phyloP scores from a whole-genome alignment of 2,113 vertebrate genomes.

The Empidonax traillii region DNA sequence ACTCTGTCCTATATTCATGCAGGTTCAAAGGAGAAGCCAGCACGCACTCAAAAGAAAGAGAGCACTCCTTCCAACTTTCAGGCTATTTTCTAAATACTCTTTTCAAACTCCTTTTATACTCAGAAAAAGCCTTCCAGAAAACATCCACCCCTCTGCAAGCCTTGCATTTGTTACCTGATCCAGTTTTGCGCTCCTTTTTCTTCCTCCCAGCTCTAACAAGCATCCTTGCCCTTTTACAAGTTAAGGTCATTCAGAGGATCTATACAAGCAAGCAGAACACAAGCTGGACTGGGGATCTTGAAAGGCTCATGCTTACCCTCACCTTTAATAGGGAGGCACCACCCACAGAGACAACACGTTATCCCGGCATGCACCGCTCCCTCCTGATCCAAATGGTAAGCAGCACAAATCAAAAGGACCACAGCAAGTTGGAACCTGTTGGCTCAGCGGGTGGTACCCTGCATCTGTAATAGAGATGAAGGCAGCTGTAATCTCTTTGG shows the following conservation, averaged over 20 bases:
- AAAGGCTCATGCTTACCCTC: constrained; percentile 47
- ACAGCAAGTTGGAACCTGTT: constrained; percentile 41
- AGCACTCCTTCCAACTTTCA: constrained; percentile 22
- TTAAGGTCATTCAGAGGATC: constrained; percentile 42
- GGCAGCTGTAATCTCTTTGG: constrained; percentile 6
- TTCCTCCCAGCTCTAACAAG: constrained; percentile 52
- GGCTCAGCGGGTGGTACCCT: constrained; percentile 28
- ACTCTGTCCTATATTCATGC: constrained; percentile 28
- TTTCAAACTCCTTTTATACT: constrained; percentile 45
- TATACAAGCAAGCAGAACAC: constrained; percentile 42
- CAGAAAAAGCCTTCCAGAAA: constrained; percentile 53
- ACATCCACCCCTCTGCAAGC: constrained; percentile 50
- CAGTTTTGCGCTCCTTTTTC: constrained; percentile 46
- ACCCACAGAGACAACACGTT: constrained; percentile 35
- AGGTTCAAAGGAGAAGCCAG: constrained; percentile 46
- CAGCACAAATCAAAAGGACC: constrained; percentile 43
- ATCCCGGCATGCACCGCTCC: constrained; percentile 26
- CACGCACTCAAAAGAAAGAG: neutral
- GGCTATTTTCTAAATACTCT: constrained; percentile 61
- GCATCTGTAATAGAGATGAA: constrained; percentile 39
- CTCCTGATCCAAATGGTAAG: constrained; percentile 26
- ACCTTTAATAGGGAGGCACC: constrained; percentile 56
- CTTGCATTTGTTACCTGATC: constrained; percentile 59
- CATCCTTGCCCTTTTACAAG: constrained; percentile 62
- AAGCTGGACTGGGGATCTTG: constrained; percentile 37